phyloP scores from a whole-genome alignment of 2,888 invertebrate species.

The Drosophila lacicola region DNA sequence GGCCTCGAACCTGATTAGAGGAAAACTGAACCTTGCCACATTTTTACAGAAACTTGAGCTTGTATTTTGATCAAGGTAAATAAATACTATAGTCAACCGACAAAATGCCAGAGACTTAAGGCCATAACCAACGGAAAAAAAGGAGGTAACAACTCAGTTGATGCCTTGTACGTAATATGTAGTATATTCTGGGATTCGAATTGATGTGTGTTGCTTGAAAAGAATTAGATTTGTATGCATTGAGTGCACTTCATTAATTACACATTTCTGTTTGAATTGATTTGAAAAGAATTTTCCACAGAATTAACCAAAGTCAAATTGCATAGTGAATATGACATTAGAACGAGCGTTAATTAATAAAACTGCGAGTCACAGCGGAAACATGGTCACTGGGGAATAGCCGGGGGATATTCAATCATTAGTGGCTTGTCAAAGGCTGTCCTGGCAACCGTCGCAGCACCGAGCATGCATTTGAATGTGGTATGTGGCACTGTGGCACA shows the following conservation, averaged over 20 bases:
- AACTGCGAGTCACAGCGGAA: constrained; percentile 15
- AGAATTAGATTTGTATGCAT: no score
- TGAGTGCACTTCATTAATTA: neutral
- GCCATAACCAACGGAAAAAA: no score
- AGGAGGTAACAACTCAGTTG: no score
- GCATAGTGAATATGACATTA: neutral
- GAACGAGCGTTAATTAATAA: constrained; percentile 33
- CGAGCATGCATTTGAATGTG: neutral
- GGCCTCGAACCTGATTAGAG: no score
- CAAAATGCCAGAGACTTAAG: no score
- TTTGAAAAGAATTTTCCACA: neutral
- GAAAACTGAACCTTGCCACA: no score
- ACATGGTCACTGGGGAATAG: neutral
- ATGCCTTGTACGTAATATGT: no score
- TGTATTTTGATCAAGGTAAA: no score
- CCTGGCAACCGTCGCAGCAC: neutral
- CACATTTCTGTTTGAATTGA: neutral
- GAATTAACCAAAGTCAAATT: neutral
- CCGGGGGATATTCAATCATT: constrained; percentile 38
- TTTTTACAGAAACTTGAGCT: no score
- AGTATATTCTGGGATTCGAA: no score
- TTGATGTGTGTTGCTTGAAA: no score
- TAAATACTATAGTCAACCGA: no score
- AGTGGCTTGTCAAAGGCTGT: constrained; percentile 29
- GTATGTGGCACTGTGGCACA: neutral